A percentile compares a stretch with the other conserved stretches of the same genome.
Evolutionary conservation across 2,888 invertebrate species (phyloP).

Genomic region (Conops quadrifasciatus): DNA sequence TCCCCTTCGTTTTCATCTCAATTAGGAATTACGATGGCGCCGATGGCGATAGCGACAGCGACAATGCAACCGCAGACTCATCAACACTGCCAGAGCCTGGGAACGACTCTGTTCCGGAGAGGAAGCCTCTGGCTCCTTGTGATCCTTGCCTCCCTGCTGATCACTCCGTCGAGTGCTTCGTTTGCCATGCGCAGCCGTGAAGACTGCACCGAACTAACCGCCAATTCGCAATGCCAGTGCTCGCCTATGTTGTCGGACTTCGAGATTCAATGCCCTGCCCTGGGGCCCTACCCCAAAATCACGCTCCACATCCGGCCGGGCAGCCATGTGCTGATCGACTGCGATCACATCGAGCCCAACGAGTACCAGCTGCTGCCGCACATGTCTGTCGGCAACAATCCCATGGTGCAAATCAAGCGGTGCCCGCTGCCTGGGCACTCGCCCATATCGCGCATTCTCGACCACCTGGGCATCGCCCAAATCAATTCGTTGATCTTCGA

Average conservation of each 20-base stretch:
- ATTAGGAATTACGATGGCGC: background rate
- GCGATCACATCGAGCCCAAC: conserved; percentile 54
- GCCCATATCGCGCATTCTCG: conserved; percentile 63
- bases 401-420: conserved; percentile 58
- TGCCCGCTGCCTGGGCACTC: conserved; percentile 64
- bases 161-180: conserved; percentile 11
- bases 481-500: conserved; percentile 68
- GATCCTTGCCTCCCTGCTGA: background rate
- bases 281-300: conserved; percentile 51
- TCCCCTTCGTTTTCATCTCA: background rate
- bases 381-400: conserved; percentile 56
- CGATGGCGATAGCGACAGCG: background rate
- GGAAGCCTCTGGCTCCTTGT: background rate
- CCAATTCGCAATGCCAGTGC: conserved; percentile 55
- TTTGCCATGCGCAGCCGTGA: conserved; percentile 50
- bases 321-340: conserved; percentile 59
- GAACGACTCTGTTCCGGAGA: background rate
- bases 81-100: background rate
- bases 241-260: conserved; percentile 56
- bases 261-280: conserved; percentile 60
- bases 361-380: conserved; percentile 58
- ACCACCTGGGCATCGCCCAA: conserved; percentile 58
- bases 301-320: conserved; percentile 57
- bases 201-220: conserved; percentile 55
- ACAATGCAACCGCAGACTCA: background rate